Evolutionary conservation across 2,888 invertebrate species (phyloP), one percentile per base, ranked within the genome.

Genomic region (Tetranychus piercei): DNA sequence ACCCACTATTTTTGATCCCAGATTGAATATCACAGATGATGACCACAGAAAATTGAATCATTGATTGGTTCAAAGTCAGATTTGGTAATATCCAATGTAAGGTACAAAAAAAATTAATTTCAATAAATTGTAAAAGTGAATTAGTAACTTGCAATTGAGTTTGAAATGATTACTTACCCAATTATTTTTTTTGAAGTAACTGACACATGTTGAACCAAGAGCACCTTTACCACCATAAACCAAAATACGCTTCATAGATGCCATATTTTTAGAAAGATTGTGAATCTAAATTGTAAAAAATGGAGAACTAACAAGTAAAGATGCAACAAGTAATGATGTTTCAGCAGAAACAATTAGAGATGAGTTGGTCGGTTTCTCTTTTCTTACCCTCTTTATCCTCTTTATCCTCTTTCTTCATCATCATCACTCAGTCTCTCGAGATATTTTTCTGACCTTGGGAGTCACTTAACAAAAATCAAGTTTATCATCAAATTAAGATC

Each of bases 221-320:
- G 97, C 97, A 77, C 97, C 97, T 82, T 89, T 89, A 67, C 97
- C 97, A 76, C 97, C 97, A 82, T 97, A 97, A 79, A 97, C 87
- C 76, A 97, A 84, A 77, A 96, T 83, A 79, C 82, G 78, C 73
- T 72, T 64, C 43, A 44, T n/a, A 20, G 20, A 23, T 11, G 73
- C 66, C 73, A 73, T 73, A 20, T 20, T 66, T 66, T 20, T 1
- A n/a, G 66, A n/a, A 66, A 34, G 2, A 34, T 34, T 34, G 5
- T 34, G 34, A 34, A 34, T 34, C 5, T 5, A 34, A 34, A 34
- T 34, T 34, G 34, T 34, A 7, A 8, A 55, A 55, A 55, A 55
- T 6, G 55, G 6, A 9, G 6, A 55, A 15, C 55, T 0, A 34
- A 55, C 55, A 55, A 55, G 15, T 55, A 15, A 55, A 55, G 55